Evolutionary conservation across 1,140 invertebrate genomes (phyloP).

Genomic region (Hormaphis cornu): DNA sequence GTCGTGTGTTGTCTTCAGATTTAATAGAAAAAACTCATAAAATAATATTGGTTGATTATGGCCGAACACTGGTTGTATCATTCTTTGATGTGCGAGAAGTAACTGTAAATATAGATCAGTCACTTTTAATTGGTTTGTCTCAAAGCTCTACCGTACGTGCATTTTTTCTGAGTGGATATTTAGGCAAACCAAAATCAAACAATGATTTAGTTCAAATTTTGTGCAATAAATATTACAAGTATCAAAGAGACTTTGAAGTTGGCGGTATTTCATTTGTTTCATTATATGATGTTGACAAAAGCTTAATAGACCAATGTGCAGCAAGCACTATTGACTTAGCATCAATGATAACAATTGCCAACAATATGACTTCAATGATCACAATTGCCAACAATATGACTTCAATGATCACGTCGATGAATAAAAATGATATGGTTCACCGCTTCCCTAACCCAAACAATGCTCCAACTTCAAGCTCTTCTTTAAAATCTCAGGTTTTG

Average conservation of each 20-base stretch:
- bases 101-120: neutral
- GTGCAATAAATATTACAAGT: neutral
- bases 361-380: neutral
- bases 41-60: conserved; percentile 15
- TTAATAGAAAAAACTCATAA: neutral
- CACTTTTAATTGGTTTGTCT: neutral
- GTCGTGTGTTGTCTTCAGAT: neutral
- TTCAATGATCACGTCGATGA: neutral
- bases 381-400: conserved; percentile 2
- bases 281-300: neutral
- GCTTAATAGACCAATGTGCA: neutral
- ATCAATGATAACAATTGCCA: neutral
- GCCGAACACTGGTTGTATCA: neutral
- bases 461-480: neutral
- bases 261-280: neutral
- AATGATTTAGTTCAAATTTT: neutral
- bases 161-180: neutral
- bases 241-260: neutral
- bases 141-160: neutral
- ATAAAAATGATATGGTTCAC: neutral
- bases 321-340: neutral
- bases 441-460: neutral
- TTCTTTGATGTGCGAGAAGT: conserved; percentile 2
- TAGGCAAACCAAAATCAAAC: conserved; percentile 11
- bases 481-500: neutral